phyloP scores from a whole-genome alignment of 2,888 invertebrate species.

The Sericinus montela region DNA sequence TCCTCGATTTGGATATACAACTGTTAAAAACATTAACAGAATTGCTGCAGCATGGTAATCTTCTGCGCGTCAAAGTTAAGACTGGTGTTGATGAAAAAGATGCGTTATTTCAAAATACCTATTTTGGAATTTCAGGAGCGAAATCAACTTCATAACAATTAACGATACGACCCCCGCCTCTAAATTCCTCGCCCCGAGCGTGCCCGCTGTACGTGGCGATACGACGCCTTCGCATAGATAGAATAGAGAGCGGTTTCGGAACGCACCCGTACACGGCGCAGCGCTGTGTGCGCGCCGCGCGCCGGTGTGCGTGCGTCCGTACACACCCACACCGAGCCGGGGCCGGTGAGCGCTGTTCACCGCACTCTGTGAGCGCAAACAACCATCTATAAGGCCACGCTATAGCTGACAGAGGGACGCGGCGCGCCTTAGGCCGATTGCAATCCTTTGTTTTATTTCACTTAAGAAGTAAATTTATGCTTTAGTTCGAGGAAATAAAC shows the following conservation, averaged over 20 bases:
- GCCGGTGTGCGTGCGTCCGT: slow-evolving; percentile 42
- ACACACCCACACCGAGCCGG: slow-evolving; percentile 58
- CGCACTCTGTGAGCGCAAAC: slow-evolving; percentile 80
- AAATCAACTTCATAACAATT: slow-evolving; percentile 80
- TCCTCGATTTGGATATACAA: slow-evolving; percentile 23
- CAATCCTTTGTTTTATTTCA: slow-evolving; percentile 13
- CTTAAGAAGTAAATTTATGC: not conserved
- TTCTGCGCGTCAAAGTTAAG: slow-evolving; percentile 31
- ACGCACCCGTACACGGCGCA: slow-evolving; percentile 65
- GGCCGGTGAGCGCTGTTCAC: slow-evolving; percentile 79
- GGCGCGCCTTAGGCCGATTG: slow-evolving; percentile 59
- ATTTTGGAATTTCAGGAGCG: slow-evolving; percentile 79
- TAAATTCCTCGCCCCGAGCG: slow-evolving; percentile 79
- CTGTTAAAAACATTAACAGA: slow-evolving; percentile 28
- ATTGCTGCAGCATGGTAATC: slow-evolving; percentile 24
- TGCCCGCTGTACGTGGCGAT: slow-evolving; percentile 77
- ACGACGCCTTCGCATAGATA: slow-evolving; percentile 80
- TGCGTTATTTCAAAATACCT: slow-evolving; percentile 76
- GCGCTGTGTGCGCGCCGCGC: slow-evolving; percentile 38
- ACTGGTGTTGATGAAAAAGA: slow-evolving; percentile 56
- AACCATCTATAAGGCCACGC: slow-evolving; percentile 80
- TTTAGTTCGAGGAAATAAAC: not conserved
- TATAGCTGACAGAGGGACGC: slow-evolving; percentile 75
- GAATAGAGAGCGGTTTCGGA: slow-evolving; percentile 80
- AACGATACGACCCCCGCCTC: slow-evolving; percentile 80